These are phyloP conservation scores for Oxycera nigricornis DNA, from an alignment of 2,888 invertebrate genomes.

Conservation along the genomic window DNA sequence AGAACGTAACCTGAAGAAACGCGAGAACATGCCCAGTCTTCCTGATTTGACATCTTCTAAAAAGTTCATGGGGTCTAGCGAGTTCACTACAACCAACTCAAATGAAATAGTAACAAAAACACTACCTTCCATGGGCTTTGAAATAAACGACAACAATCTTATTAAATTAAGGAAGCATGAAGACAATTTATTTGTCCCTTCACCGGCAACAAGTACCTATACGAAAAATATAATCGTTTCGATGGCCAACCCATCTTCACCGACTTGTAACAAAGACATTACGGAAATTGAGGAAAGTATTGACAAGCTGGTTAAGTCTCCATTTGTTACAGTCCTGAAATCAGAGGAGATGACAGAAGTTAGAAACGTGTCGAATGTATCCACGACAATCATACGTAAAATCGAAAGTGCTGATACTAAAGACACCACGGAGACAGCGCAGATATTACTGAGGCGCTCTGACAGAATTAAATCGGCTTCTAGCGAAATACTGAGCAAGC, in stretches of 20 bases:
- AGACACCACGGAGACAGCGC: background rate
- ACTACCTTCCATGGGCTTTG: slow-evolving; percentile 53
- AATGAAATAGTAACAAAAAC: background rate
- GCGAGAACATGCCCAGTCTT: slow-evolving; percentile 57
- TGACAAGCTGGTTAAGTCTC: slow-evolving; percentile 58
- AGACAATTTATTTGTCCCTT: too few relatives aligned
- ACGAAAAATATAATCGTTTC: slow-evolving; percentile 53
- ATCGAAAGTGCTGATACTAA: background rate
- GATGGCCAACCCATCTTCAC: slow-evolving; percentile 43
- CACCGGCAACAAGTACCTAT: slow-evolving; percentile 43
- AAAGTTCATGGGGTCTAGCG: background rate
- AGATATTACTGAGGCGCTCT: background rate
- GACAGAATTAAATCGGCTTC: slow-evolving; percentile 16
- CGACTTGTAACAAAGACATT: slow-evolving; percentile 51
- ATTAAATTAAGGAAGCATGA: slow-evolving; percentile 47
- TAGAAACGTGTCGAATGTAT: background rate
- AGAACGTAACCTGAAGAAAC: slow-evolving; percentile 43
- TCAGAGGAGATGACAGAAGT: background rate
- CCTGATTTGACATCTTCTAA: slow-evolving; percentile 54
- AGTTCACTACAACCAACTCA: background rate
- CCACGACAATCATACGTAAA: background rate
- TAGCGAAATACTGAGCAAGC: slow-evolving; percentile 15
- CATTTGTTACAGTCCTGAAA: slow-evolving; percentile 57
- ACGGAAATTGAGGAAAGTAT: slow-evolving; percentile 59
- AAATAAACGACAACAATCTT: slow-evolving; percentile 60